These are phyloP conservation scores for Cremastobaeus sp. DNA, from an alignment of 2,888 invertebrate species.

Conservation along the genomic window DNA sequence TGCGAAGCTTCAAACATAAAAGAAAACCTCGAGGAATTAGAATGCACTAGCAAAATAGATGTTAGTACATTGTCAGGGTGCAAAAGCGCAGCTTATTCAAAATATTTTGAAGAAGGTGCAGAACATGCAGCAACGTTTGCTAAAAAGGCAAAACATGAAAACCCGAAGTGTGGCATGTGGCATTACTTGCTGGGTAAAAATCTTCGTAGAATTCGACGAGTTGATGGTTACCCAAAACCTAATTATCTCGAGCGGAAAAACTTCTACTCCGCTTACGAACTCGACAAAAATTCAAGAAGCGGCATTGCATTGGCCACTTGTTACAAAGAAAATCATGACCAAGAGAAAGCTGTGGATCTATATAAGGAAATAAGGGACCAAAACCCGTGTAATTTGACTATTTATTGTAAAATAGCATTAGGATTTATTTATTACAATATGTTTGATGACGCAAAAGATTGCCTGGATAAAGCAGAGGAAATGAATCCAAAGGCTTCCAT, in stretches of 20 bases:
- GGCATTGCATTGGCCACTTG: conserved; percentile 24
- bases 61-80: conserved; percentile 33
- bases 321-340: conserved; percentile 26
- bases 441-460: not conserved
- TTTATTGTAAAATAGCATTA: conserved; percentile 35
- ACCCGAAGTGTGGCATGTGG: conserved; percentile 37
- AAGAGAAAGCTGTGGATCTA: conserved; percentile 4
- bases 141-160: conserved; percentile 15
- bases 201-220: conserved; percentile 12
- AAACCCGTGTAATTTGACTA: conserved; percentile 3
- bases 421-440: conserved; percentile 16
- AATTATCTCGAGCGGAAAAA: not conserved
- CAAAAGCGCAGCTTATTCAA: conserved; percentile 32
- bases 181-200: conserved; percentile 16
- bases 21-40: not conserved
- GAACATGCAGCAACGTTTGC: not conserved
- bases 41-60: not conserved
- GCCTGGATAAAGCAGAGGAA: conserved; percentile 1
- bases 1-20: conserved; percentile 4
- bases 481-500: not conserved
- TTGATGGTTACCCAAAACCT: not conserved
- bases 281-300: conserved; percentile 15
- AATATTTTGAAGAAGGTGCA: conserved; percentile 36
- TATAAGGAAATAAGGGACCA: conserved; percentile 3
- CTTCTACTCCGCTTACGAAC: conserved; percentile 32